phyloP scores from a whole-genome alignment of 1,140 invertebrate genomes.

The Argopecten irradians region DNA sequence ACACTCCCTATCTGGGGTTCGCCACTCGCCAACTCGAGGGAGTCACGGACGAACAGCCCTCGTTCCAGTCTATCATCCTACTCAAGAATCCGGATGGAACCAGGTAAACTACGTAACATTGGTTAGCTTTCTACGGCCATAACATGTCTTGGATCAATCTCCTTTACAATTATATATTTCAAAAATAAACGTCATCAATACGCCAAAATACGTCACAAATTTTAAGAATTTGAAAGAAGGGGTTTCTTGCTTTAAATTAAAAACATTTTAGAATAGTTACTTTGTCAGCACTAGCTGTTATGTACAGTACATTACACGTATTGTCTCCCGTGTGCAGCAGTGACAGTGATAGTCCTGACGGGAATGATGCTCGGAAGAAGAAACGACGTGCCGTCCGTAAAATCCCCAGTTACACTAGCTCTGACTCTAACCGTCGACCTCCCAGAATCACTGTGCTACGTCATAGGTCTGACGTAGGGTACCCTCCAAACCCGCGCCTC shows the following conservation, averaged over 20 bases:
- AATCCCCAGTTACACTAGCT: not conserved
- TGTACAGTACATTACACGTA: not conserved
- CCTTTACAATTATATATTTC: too few relatives aligned
- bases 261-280: too few relatives aligned
- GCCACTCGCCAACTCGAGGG: slow-evolving; percentile 55
- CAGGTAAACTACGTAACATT: not conserved
- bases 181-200: too few relatives aligned
- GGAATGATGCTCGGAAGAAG: not conserved
- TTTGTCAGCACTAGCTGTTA: too few relatives aligned
- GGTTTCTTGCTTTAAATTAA: too few relatives aligned
- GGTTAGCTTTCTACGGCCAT: not conserved
- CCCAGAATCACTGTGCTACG: slow-evolving; percentile 40
- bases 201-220: too few relatives aligned
- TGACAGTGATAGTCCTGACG: not conserved
- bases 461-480: slow-evolving; percentile 44
- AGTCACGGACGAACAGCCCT: not conserved
- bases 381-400: not conserved
- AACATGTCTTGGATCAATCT: not conserved
- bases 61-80: not conserved
- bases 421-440: not conserved
- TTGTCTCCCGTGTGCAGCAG: not conserved
- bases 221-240: too few relatives aligned
- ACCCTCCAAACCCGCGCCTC: slow-evolving; percentile 21
- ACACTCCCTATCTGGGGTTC: slow-evolving; percentile 75
- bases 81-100: not conserved